A percentile compares a stretch with the other conserved stretches of the same genome.
Evolutionary conservation across 30 jellyfish, hydroid and myxozoan species (phyloP).

Genomic region (Phacellophora camtschatica): DNA sequence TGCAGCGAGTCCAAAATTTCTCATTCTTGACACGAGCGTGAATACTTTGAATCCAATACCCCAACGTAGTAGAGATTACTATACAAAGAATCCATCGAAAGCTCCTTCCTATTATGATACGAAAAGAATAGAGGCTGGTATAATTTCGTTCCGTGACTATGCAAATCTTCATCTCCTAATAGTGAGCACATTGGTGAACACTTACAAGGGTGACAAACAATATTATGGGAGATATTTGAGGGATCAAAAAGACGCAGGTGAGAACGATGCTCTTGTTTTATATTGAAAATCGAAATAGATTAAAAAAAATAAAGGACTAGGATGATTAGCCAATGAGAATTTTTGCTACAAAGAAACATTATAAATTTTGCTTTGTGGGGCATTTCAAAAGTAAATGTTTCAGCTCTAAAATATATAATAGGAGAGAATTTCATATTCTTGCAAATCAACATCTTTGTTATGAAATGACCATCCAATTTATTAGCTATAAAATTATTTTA

Average conservation of each 20-base stretch:
- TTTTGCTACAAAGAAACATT: no score
- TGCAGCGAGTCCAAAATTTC: slow-evolving; percentile 9
- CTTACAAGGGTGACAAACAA: background rate
- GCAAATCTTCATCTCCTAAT: background rate
- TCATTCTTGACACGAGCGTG: background rate
- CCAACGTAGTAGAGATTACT: background rate
- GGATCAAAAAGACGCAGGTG: background rate
- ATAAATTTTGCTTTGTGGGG: no score
- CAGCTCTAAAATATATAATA: no score
- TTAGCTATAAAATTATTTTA: no score
- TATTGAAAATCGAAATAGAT: no score
- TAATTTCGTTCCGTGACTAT: background rate
- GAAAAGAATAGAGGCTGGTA: background rate
- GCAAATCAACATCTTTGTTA: no score
- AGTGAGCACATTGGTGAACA: background rate
- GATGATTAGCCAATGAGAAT: no score
- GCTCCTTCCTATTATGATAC: background rate
- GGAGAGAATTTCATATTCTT: no score
- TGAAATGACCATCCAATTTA: no score
- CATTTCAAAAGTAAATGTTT: no score
- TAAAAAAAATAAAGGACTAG: no score
- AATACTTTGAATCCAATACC: background rate
- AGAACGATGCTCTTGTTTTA: no score
- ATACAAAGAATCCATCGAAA: background rate
- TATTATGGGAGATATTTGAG: background rate